These are phyloP conservation scores for Hypanus sabinus DNA, from an alignment of 2,113 vertebrate genomes.

Conservation along the genomic window DNA sequence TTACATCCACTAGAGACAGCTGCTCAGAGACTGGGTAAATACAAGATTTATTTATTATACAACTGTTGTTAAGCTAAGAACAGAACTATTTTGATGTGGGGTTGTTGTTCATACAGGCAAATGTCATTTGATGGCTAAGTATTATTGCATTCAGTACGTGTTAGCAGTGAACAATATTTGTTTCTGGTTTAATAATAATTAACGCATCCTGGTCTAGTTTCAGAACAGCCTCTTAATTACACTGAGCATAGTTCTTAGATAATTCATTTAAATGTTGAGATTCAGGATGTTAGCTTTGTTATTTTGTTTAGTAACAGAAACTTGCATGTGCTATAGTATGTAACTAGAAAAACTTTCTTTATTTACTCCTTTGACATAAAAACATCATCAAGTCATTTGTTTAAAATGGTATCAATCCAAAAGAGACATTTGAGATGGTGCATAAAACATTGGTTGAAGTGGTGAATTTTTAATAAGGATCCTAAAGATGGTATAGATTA, in stretches of 20 bases:
- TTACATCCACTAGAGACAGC: neutral
- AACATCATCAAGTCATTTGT: neutral
- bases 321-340: neutral
- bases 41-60: neutral
- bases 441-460: neutral
- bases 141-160: neutral
- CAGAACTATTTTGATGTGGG: neutral
- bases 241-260: neutral
- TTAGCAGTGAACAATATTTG: neutral
- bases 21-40: neutral
- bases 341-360: no score
- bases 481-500: no score
- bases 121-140: no score
- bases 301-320: neutral
- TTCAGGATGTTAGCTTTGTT: neutral
- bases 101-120: neutral
- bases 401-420: neutral
- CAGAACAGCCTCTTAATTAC: neutral
- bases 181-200: neutral
- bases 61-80: neutral
- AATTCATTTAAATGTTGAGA: neutral
- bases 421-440: neutral
- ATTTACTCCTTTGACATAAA: neutral
- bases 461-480: neutral
- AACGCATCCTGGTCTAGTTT: neutral